Evolutionary conservation across 2,113 vertebrate genomes (phyloP), one percentile per base, ranked within the genome.

Genomic region (Cettia cetti): DNA sequence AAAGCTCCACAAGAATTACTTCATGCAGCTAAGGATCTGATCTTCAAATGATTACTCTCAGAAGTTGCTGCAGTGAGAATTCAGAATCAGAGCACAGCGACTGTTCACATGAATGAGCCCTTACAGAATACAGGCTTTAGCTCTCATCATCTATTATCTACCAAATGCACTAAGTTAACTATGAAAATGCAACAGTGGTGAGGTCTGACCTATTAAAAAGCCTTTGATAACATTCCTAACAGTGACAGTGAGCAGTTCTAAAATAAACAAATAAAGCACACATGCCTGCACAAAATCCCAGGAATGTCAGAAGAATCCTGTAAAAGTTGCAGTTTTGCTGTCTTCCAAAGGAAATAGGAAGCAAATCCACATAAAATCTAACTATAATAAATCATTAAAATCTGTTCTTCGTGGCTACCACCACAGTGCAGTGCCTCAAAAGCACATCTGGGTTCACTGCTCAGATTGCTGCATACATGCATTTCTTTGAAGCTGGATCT

Each of bases 261-360:
- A 92, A 93, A 91, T 64, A 92, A 92, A 82, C 82, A 94, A 92
- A 77, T 86, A 86, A 71, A 80, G 45, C 0, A 0, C 39, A 57
- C 49, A 30, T 64, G 78, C 45, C 87, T 90, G 49, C 61, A 90
- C 63, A 80, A 90, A 77, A 85, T 92, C 66, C 33, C 2, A 28
- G 61, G 74, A 95, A 94, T 50, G 60, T 27, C 87, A 80, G 80
- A 83, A 81, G 47, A 84, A 83, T 82, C 69, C 63, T 69, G 40
- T 53, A 28, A 27, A 93, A 89, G 69, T 28, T 82, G 54, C 61
- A 69, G 65, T 37, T 95, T 69, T 79, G 49, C 68, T 61, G 61
- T 83, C 57, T 95, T 92, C 93, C 82, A 91, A 91, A 75, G 64
- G 75, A 90, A 96, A 95, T 24, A 94, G n/a, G 57, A 94, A 95